A percentile compares a stretch with the other conserved stretches of the same genome.
Conservation (phyloP, 2,888 invertebrate species). For the Morpho deidamia region DNA sequence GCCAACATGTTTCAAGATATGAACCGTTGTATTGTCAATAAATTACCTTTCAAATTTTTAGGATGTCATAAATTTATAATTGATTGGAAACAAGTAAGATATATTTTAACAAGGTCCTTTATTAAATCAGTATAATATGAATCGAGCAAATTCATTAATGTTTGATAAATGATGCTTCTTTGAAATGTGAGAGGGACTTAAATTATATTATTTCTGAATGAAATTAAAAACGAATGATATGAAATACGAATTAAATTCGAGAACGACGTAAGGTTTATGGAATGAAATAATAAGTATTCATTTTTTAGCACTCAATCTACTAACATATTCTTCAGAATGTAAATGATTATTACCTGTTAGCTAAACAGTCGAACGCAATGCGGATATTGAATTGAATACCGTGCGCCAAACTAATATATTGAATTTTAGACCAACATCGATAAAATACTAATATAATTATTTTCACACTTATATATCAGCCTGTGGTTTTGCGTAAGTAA, state of each 20-base stretch:
- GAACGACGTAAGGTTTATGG: no score
- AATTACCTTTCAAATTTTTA: slow-evolving; percentile 8
- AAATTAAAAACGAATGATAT: no score
- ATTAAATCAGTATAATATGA: slow-evolving; percentile 1
- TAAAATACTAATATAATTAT: no score
- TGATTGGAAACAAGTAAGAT: slow-evolving; percentile 4
- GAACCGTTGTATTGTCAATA: slow-evolving; percentile 11
- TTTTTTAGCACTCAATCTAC: no score
- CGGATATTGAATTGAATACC: not conserved
- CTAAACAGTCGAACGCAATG: slow-evolving; percentile 2
- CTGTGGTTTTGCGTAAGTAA: no score
- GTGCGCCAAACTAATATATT: no score
- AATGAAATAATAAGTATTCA: no score
- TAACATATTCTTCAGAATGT: not conserved
- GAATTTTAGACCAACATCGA: no score
- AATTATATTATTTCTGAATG: not conserved
- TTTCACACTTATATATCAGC: no score
- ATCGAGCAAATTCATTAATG: slow-evolving; percentile 7
- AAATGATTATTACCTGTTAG: not conserved
- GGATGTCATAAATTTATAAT: slow-evolving; percentile 2
- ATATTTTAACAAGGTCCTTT: slow-evolving; percentile 8
- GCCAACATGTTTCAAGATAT: slow-evolving; percentile 2
- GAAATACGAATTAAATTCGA: no score
- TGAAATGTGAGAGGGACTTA: not conserved
- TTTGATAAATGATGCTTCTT: slow-evolving; percentile 2